Evolutionary conservation across 2,888 invertebrate species (phyloP).

Genomic region (Dryadula phaetusa): DNA sequence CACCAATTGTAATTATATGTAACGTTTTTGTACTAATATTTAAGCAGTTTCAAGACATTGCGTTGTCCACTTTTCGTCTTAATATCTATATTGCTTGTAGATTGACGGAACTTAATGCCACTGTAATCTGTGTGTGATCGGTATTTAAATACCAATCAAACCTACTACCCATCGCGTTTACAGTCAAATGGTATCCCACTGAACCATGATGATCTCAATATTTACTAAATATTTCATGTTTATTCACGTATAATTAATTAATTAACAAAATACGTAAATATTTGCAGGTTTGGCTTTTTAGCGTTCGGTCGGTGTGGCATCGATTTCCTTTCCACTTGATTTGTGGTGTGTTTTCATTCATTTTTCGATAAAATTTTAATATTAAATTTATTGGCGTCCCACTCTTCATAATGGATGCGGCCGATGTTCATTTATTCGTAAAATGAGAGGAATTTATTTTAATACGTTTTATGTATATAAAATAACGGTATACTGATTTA

Average conservation of each 20-base stretch:
- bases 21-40: not conserved
- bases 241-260: conserved; percentile 11
- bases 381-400: not conserved
- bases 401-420: not conserved
- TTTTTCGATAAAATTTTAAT: not conserved
- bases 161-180: no score
- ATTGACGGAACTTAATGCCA: no score
- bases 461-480: no score
- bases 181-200: no score
- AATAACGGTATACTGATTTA: no score
- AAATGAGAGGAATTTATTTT: not conserved
- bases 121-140: no score
- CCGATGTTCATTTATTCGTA: not conserved
- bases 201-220: no score
- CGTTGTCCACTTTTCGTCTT: no score
- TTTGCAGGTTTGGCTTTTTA: not conserved
- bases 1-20: conserved; percentile 21
- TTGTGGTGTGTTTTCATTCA: not conserved
- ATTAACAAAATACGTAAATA: conserved; percentile 1
- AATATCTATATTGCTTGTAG: no score
- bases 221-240: not conserved
- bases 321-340: not conserved
- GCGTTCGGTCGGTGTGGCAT: not conserved
- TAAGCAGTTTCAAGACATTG: not conserved
- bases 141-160: no score